Percentiles rank a stretch among this genome's conserved stretches.
Conservation (phyloP, 2,113 vertebrate genomes). For the Toxostoma redivivum region DNA sequence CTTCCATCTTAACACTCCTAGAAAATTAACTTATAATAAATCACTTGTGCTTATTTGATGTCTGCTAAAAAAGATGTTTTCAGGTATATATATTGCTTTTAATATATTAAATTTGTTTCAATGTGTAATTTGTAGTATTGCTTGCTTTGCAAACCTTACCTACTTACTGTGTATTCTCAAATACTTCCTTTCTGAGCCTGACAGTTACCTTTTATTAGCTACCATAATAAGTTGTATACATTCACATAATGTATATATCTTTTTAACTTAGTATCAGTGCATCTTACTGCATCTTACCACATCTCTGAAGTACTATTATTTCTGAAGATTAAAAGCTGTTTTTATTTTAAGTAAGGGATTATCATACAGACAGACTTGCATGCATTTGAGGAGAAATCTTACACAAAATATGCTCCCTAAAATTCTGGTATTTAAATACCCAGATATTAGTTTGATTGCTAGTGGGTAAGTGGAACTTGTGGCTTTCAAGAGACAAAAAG, state of each 20-base stretch:
- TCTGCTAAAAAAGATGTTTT: neutral
- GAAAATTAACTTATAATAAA: neutral
- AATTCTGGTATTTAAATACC: neutral
- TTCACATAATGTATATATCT: neutral
- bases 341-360: neutral
- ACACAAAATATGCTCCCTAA: neutral
- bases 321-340: neutral
- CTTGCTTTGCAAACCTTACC: neutral
- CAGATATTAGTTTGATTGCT: neutral
- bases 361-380: neutral
- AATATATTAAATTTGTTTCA: neutral
- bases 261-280: neutral
- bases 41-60: neutral
- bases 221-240: neutral
- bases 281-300: fast-evolving
- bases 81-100: neutral
- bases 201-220: neutral
- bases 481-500: neutral
- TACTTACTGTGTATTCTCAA: neutral
- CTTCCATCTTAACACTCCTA: neutral
- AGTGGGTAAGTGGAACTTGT: neutral
- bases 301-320: neutral
- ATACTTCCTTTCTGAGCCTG: neutral
- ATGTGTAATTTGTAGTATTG: neutral
- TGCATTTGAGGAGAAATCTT: neutral